phyloP scores from a whole-genome alignment of 2,888 invertebrate genomes.

The Melieria crassipennis region DNA sequence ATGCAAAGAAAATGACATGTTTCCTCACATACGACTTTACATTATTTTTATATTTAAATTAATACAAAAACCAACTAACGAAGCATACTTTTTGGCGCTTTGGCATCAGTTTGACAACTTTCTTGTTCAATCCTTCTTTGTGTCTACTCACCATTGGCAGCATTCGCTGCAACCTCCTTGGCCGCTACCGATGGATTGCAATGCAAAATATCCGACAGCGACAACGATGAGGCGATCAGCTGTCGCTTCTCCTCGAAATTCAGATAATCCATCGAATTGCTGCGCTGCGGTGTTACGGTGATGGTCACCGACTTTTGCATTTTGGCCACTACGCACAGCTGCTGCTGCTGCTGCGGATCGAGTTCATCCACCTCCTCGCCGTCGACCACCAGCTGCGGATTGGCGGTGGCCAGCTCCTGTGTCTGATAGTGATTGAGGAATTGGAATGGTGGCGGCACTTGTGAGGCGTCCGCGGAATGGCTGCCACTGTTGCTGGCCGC shows the following conservation, averaged over 20 bases:
- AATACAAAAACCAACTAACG: background rate
- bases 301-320: constrained; percentile 73
- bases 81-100: background rate
- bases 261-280: constrained; percentile 87
- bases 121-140: background rate
- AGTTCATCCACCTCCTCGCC: constrained; percentile 39
- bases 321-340: constrained; percentile 65
- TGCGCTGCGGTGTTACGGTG: constrained; percentile 75
- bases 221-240: constrained; percentile 87
- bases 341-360: constrained; percentile 54
- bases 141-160: constrained; percentile 65
- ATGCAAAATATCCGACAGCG: constrained; percentile 85
- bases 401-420: constrained; percentile 27
- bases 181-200: constrained; percentile 72
- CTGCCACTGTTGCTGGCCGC: constrained; percentile 32
- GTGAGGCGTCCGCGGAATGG: constrained; percentile 33
- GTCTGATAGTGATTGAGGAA: constrained; percentile 48
- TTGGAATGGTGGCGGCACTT: constrained; percentile 42
- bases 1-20: too few relatives aligned
- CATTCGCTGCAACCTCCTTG: constrained; percentile 65
- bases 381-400: constrained; percentile 24
- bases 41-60: background rate
- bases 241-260: constrained; percentile 93
- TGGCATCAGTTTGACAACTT: background rate
- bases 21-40: background rate